Evolutionary conservation across 1,140 invertebrate genomes (phyloP).

Genomic region (Drosophila baimaii): DNA sequence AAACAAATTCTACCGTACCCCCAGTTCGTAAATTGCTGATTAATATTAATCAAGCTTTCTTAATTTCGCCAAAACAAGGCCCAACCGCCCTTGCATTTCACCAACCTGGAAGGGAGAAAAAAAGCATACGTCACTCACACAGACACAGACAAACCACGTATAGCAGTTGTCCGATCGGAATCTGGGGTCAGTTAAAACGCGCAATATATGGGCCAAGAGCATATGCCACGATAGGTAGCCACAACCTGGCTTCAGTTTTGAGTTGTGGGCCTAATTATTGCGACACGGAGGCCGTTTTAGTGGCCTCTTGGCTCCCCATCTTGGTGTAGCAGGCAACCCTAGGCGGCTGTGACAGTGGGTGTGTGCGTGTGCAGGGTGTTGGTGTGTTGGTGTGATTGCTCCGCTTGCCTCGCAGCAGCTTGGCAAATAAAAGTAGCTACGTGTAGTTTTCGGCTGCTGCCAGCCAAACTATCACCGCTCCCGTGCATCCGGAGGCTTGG

Average conservation of each 20-base stretch:
- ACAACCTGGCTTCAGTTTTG: background rate
- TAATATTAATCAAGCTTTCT: background rate
- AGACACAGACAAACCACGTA: slow-evolving; percentile 50
- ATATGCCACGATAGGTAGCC: background rate
- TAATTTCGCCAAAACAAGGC: slow-evolving; percentile 46
- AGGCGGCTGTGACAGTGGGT: slow-evolving; percentile 36
- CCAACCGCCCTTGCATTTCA: slow-evolving; percentile 47
- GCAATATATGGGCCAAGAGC: background rate
- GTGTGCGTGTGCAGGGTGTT: slow-evolving; percentile 61
- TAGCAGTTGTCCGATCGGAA: slow-evolving; percentile 37
- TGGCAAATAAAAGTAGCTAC: slow-evolving; percentile 75
- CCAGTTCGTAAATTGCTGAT: background rate
- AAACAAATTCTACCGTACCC: slow-evolving; percentile 11
- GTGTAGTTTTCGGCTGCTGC: slow-evolving; percentile 72
- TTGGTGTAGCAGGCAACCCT: slow-evolving; percentile 50
- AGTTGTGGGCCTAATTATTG: background rate
- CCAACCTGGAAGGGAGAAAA: slow-evolving; percentile 57
- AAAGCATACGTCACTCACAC: slow-evolving; percentile 78
- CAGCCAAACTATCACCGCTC: slow-evolving; percentile 15
- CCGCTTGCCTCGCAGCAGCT: slow-evolving; percentile 28
- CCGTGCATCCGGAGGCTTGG: background rate
- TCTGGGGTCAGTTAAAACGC: slow-evolving; percentile 1
- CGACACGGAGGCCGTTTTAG: background rate
- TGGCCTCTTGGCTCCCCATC: background rate
- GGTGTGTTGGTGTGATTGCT: slow-evolving; percentile 37